phyloP scores from a whole-genome alignment of 2,797 vertebrate genomes.

The Orestias chungarensis region DNA sequence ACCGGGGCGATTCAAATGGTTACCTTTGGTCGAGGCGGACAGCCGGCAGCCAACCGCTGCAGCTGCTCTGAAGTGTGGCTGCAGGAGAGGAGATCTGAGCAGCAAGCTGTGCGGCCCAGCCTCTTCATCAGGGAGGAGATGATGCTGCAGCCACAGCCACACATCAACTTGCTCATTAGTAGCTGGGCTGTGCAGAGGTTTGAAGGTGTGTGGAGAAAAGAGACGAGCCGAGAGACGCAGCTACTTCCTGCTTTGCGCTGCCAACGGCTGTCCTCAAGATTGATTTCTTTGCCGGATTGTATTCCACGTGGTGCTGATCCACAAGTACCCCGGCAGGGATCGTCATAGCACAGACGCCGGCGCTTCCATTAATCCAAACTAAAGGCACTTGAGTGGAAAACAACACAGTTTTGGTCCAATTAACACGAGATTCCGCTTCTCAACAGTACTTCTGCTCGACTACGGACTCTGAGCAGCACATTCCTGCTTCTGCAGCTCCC shows the following conservation, averaged over 20 bases:
- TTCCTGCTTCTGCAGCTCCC: constrained; percentile 49
- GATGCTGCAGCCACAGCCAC: constrained; percentile 97
- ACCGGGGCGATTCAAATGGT: constrained; percentile 57
- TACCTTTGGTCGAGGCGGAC: constrained; percentile 93
- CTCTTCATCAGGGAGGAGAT: constrained; percentile 99
- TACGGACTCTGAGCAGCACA: constrained; percentile 51
- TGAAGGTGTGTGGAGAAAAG: constrained; percentile 17
- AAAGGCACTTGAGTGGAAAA: constrained; percentile 45
- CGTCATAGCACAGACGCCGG: constrained; percentile 25
- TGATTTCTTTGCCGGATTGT: constrained; percentile 23
- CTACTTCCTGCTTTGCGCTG: constrained; percentile 45
- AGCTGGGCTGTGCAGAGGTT: constrained; percentile 66
- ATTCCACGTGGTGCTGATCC: constrained; percentile 74
- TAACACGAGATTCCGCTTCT: constrained; percentile 62
- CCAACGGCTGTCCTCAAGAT: constrained; percentile 41
- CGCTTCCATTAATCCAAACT: constrained; percentile 58
- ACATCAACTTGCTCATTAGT: constrained; percentile 95
- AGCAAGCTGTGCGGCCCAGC: constrained; percentile 95
- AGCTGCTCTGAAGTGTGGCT: constrained; percentile 94
- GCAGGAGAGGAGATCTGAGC: constrained; percentile 94
- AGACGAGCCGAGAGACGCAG: constrained; percentile 16
- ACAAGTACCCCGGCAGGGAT: constrained; percentile 58
- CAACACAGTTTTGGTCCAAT: constrained; percentile 71
- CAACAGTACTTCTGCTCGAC: constrained; percentile 56
- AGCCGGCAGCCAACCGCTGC: constrained; percentile 91